phyloP scores from a whole-genome alignment of 2,888 invertebrate species.

The Cheilosia impressa region DNA sequence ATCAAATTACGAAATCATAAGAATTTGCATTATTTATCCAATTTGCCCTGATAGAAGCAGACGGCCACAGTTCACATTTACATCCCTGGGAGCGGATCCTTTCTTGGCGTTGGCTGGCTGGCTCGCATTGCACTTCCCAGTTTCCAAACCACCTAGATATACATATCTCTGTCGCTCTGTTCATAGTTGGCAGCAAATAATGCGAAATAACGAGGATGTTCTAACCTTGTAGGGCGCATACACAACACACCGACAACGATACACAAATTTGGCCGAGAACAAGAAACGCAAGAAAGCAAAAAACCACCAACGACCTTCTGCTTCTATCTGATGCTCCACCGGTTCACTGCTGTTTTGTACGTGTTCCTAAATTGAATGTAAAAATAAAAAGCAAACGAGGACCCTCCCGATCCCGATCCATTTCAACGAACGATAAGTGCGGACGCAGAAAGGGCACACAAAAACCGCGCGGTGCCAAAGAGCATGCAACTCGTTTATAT shows the following conservation, averaged over 20 bases:
- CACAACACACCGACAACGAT: conserved; percentile 37
- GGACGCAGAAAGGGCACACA: conserved; percentile 25
- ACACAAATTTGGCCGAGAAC: conserved; percentile 2
- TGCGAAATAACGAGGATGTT: conserved; percentile 69
- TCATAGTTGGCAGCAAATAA: conserved; percentile 49
- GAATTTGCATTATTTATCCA: conserved; percentile 76
- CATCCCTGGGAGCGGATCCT: background rate
- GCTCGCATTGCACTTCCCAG: background rate
- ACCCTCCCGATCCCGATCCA: conserved; percentile 69
- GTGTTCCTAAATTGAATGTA: conserved; percentile 60
- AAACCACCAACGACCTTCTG: conserved; percentile 44
- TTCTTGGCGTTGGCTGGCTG: background rate
- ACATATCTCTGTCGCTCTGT: conserved; percentile 33
- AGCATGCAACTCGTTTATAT: conserved; percentile 68
- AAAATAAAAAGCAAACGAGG: conserved; percentile 34
- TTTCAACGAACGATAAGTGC: conserved; percentile 43
- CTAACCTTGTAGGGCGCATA: conserved; percentile 63
- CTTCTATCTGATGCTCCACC: conserved; percentile 36
- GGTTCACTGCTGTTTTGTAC: conserved; percentile 25
- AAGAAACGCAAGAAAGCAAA: conserved; percentile 13
- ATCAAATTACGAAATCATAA: conserved; percentile 74
- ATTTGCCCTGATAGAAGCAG: conserved; percentile 41
- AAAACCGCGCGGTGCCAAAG: conserved; percentile 53
- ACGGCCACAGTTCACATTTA: background rate
- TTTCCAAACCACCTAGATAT: too few relatives aligned